Base-by-base conservation (phyloP, 2,888 invertebrate genomes). In the Protula sp. region DNA sequence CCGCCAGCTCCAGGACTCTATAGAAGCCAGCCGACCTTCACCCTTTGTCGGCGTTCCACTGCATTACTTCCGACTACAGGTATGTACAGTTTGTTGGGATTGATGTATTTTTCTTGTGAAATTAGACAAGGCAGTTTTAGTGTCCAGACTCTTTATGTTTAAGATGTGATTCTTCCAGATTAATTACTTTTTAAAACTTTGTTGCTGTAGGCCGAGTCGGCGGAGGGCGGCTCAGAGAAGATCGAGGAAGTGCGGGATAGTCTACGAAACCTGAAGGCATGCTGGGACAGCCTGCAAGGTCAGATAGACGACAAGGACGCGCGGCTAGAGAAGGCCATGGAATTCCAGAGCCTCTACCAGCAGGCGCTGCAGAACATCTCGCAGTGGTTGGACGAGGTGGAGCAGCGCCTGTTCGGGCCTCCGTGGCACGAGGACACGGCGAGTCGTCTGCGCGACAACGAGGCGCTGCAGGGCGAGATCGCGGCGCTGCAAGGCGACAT, bases 401-500 rank as follows among this genome's bases (percentile, higher is more conserved):
- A 79, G 58, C 70, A 70, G 47, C 71, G 71, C 30, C 66, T 76
- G 53, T 72, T 50, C 60, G 70, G 54, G 66, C 69, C 47, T 67
- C 68, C 27, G 54, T 67, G 19, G 27, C 66, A 71, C 56, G 61
- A 62, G 63, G 64, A 69, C 30, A 64, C 71, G 3, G 71, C 73
- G 52, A 67, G 75, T 55, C 72, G 72, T 50, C 68, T 77, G 26
- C 64, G 69, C 45, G 74, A 75, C 59, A 77, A 74, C 65, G 74
- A 76, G 73, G 77, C 38, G 9, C 9, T 77, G 3, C 72, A 72
- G 62, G 57, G 68, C 55, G 75, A 77, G 59, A 68, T 77, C 22
- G 70, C 77, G 70, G 73, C 72, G 5, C 69, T 84, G 29, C 71
- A 92, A 74, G 66, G 65, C 30, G 75, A 78, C 59, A 69, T 78